These are phyloP conservation scores for Sebastes hubbsi DNA, from an alignment of 2,797 vertebrate genomes.

Conservation along the genomic window DNA sequence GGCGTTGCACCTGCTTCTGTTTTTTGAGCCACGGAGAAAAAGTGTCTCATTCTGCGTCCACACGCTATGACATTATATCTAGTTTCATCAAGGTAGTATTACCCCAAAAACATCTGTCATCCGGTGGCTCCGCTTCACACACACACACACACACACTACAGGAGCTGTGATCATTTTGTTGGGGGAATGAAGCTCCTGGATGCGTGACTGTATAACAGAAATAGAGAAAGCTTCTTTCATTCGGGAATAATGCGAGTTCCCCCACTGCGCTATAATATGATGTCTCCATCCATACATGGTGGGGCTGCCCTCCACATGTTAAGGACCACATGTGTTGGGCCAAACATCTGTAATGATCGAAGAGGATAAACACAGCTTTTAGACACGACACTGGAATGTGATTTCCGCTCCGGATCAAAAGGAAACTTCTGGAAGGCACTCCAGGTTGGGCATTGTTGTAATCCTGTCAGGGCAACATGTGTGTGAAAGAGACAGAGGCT, in stretches of 20 bases:
- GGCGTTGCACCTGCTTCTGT: slow-evolving; percentile 75
- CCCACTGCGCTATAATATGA: neutral
- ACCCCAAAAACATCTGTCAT: slow-evolving; percentile 50
- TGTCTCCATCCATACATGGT: slow-evolving; percentile 29
- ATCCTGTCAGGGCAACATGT: slow-evolving; percentile 37
- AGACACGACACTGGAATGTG: slow-evolving; percentile 49
- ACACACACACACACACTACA: slow-evolving; percentile 38
- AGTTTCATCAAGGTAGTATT: slow-evolving; percentile 37
- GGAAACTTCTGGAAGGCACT: slow-evolving; percentile 21
- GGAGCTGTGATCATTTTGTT: slow-evolving; percentile 49
- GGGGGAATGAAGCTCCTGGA: slow-evolving; percentile 27
- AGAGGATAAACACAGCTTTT: slow-evolving; percentile 64
- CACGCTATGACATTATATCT: slow-evolving; percentile 25
- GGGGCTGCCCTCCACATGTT: slow-evolving; percentile 66
- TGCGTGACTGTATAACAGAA: slow-evolving; percentile 27
- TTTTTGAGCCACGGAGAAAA: slow-evolving; percentile 50
- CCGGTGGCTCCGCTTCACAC: slow-evolving; percentile 30
- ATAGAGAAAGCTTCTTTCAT: slow-evolving; percentile 51
- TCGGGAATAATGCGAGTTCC: slow-evolving; percentile 31
- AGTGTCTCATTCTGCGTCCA: slow-evolving; percentile 27
- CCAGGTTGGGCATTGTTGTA: slow-evolving; percentile 47
- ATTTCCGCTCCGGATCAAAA: slow-evolving; percentile 55
- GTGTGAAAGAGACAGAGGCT: slow-evolving; percentile 7
- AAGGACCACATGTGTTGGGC: slow-evolving; percentile 25
- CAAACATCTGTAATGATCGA: slow-evolving; percentile 58